A percentile compares a stretch with the other conserved stretches of the same genome.
Conservation (phyloP, 2,888 invertebrate genomes). For the Nowickia ferox region DNA sequence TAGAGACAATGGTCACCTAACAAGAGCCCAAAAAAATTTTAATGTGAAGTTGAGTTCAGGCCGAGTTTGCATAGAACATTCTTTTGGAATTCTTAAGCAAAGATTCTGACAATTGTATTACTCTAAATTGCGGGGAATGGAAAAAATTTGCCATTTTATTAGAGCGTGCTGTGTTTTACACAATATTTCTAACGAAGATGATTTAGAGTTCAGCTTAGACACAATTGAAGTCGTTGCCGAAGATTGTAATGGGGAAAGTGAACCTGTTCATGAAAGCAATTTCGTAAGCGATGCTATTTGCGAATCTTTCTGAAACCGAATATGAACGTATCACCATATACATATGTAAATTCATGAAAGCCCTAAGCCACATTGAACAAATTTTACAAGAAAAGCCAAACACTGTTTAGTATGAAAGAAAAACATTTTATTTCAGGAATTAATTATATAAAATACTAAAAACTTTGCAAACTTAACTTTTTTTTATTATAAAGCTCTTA, state of each 20-base stretch:
- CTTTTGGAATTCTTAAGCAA: too few species aligned
- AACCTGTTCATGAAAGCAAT: too few species aligned
- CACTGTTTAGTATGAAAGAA: slow-evolving; percentile 11
- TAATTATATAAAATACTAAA: slow-evolving; percentile 11
- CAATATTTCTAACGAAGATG: slow-evolving; percentile 40
- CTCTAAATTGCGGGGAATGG: too few species aligned
- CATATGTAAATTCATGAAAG: too few species aligned
- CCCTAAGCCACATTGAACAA: slow-evolving; percentile 3
- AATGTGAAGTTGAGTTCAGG: slow-evolving; percentile 60
- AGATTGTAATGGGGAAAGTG: slow-evolving; percentile 4
- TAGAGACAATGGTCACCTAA: slow-evolving; percentile 47
- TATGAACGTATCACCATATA: neutral
- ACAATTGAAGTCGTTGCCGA: slow-evolving; percentile 4
- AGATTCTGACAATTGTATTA: too few species aligned
- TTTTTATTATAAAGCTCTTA: too few species aligned
- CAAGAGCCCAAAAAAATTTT: slow-evolving; percentile 57
- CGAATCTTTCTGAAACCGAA: slow-evolving; percentile 7
- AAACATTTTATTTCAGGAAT: slow-evolving; percentile 11
- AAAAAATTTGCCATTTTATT: too few species aligned
- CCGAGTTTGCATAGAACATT: slow-evolving; percentile 46
- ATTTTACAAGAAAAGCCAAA: slow-evolving; percentile 8
- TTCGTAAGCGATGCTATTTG: slow-evolving; percentile 5
- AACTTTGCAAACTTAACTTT: slow-evolving; percentile 1
- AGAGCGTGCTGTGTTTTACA: too few species aligned
- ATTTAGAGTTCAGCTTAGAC: slow-evolving; percentile 9